Base-by-base conservation (phyloP, 2,888 invertebrate genomes). In the Pedicia rivosa region DNA sequence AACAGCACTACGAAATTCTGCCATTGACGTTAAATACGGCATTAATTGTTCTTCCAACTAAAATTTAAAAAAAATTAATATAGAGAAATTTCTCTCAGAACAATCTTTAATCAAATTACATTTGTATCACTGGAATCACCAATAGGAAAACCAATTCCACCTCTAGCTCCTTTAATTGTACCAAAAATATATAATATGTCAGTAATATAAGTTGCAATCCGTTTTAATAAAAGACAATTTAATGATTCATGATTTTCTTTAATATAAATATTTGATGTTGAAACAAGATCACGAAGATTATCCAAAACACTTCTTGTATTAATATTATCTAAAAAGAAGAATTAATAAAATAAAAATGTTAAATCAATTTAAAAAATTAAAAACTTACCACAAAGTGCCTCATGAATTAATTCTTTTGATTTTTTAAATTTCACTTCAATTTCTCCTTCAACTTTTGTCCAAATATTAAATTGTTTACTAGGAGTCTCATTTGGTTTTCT, bases 281-380 rank as follows among this genome's bases (percentile, higher is more conserved):
- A 68, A n/a, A 95, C 79, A 34, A 97, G 62, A 52, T 91, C 88
- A 41, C 90, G 72, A 3, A 98, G 62, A 1, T 68, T 66, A 52
- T 95, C 91, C 36, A 98, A 54, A 0, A 80, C 79, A n/a, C 72
- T 67, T 47, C 86, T 76, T 0, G 97, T 98, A 63, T 99, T 94
- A 38, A 98, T 72, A 56, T 92, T 95, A 63, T 95, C 84, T 81
- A 52, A 12, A 56, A 50, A 38, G 38, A 39, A 43, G 35, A 37
- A 38, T 30, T 27, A 35, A 22, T 36, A 14, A 25, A 10, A 29
- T 16, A 25, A 37, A 9, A 8, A 17, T 10, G 12, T 28, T 24
- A 31, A 27, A 17, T 8, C 29, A 16, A n/a, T 13, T 12, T 36
- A 35, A 13, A 15, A 20, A 42, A 31, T 19, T 15, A 5, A 5